phyloP scores from a whole-genome alignment of 2,797 vertebrate genomes.

The Lates japonicus region DNA sequence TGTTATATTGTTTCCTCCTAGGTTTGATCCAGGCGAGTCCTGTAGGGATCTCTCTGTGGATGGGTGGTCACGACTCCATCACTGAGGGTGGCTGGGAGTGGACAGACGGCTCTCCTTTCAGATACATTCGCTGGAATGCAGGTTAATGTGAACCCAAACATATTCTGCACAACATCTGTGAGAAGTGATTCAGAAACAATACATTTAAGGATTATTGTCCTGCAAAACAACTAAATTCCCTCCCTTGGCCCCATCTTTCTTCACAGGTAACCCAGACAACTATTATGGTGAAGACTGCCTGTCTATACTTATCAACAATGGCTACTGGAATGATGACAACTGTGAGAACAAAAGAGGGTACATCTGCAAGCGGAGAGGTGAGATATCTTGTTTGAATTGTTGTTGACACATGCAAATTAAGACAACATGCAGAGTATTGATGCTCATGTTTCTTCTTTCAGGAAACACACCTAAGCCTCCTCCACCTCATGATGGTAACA shows the following conservation, averaged over 20 bases:
- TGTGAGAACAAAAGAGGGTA: slow-evolving; percentile 85
- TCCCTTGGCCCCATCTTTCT: not conserved
- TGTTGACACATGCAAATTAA: not conserved
- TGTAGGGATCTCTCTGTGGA: slow-evolving; percentile 86
- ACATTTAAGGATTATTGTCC: not conserved
- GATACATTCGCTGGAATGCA: slow-evolving; percentile 84
- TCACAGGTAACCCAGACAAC: slow-evolving; percentile 85
- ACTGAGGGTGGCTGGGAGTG: slow-evolving; percentile 88
- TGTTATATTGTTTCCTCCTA: slow-evolving; percentile 46
- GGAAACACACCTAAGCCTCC: slow-evolving; percentile 83
- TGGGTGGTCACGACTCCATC: slow-evolving; percentile 86
- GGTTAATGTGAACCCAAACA: slow-evolving; percentile 65
- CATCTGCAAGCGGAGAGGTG: slow-evolving; percentile 86
- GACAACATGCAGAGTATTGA: not conserved
- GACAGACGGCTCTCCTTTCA: slow-evolving; percentile 84
- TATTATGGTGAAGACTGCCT: slow-evolving; percentile 85
- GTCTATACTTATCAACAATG: slow-evolving; percentile 80
- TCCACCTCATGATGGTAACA: slow-evolving; percentile 87
- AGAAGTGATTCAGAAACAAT: not conserved
- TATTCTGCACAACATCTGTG: not conserved
- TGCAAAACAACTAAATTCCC: not conserved
- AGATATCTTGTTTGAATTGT: not conserved
- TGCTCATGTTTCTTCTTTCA: slow-evolving; percentile 49
- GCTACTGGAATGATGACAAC: slow-evolving; percentile 88
- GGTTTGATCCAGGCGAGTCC: slow-evolving; percentile 79